Base-by-base conservation (phyloP, 2,797 vertebrate genomes). In the Gephyroberyx darwinii region DNA sequence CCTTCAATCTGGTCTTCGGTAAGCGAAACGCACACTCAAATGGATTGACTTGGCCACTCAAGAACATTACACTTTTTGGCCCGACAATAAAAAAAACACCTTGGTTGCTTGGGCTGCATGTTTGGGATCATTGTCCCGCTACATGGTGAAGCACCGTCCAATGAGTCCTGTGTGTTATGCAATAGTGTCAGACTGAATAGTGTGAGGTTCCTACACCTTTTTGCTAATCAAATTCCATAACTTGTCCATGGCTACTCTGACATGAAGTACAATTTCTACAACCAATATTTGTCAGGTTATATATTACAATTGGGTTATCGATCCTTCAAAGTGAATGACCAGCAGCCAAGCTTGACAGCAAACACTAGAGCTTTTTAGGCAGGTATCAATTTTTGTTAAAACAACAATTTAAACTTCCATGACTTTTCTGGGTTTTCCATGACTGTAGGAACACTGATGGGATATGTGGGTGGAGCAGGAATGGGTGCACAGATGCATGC, bases 21-120 rank as follows among this genome's bases (percentile, higher is more conserved):
- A 5, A 3, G 45, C 8, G 9, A 79, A 70, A 69, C 12, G 69
- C 48, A 68, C n/a, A 17, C 71, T 43, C 0, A 54, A 10, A 35
- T 79, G n/a, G 63, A 10, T 35, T 63, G 52, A 58, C 55, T 41
- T 45, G 10, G 39, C 31, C 5, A 1, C 3, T 59, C 20, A 19
- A 20, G 30, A 30, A 48, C 5, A 37, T 53, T n/a, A 26, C 17
- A 39, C 13, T 16, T 4, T 22, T 26, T 9, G n/a, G 45, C 10
- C n/a, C 47, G 66, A n/a, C n/a, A n/a, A n/a, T n/a, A n/a, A 13
- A 73, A 70, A 55, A 5, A 47, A 4, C 10, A 4, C 43, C 43
- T 47, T 13, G 16, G 43, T 47, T 47, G 43, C 43, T 47, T 47
- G 2, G 16, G 43, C 16, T 47, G 43, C 4, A 47, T n/a, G n/a